A percentile compares a stretch with the other conserved stretches of the same genome.
Conservation (phyloP, 2,113 vertebrate species). For the Pteruthius melanotis region DNA sequence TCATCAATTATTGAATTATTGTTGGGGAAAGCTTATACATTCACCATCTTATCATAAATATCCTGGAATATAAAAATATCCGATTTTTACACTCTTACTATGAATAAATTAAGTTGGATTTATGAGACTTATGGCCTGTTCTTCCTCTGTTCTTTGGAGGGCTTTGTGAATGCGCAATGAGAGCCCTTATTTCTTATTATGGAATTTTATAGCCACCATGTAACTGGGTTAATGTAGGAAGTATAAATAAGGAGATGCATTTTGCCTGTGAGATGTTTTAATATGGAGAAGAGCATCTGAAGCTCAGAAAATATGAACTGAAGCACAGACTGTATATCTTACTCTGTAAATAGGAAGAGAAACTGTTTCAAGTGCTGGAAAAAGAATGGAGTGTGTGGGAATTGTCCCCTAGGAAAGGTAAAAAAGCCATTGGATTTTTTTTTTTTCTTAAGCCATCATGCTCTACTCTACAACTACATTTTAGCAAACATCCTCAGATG, state of each 20-base stretch:
- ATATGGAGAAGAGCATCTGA: constrained; percentile 1
- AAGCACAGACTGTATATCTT: neutral
- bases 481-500: neutral
- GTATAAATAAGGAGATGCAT: constrained; percentile 33
- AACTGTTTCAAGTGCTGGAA: neutral
- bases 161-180: constrained; percentile 19
- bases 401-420: neutral
- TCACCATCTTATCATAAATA: constrained; percentile 16
- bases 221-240: constrained; percentile 39
- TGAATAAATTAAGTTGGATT: constrained; percentile 63
- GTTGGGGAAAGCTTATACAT: neutral
- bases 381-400: neutral
- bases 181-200: constrained; percentile 40
- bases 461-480: neutral
- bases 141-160: constrained; percentile 27
- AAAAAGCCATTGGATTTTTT: neutral
- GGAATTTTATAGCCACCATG: neutral
- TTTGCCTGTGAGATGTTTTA: constrained; percentile 22
- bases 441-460: neutral
- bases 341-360: neutral
- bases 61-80: neutral
- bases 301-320: constrained; percentile 18
- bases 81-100: neutral
- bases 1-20: constrained; percentile 14
- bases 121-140: neutral